Evolutionary conservation across 2,113 vertebrate species (phyloP).

Genomic region (Tachysurus fulvidraco): DNA sequence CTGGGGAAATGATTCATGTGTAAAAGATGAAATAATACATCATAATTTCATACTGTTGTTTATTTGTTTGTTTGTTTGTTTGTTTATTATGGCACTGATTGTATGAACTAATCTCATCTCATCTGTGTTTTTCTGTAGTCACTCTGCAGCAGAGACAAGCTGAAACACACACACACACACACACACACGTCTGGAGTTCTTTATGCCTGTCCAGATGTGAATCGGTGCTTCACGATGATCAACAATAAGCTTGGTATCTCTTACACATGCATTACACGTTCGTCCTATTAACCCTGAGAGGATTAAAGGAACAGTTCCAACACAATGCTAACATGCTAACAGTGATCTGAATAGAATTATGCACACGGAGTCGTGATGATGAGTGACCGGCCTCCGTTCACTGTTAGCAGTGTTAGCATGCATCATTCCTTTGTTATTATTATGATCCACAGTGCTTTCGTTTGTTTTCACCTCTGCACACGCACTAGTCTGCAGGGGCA

Average conservation of each 20-base stretch:
- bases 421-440: not conserved
- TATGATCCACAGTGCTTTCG: not conserved
- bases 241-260: not conserved
- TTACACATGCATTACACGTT: not conserved
- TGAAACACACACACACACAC: conserved; percentile 25
- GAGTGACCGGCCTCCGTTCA: not conserved
- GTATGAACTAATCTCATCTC: not conserved
- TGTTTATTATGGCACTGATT: not conserved
- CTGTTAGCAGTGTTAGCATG: not conserved
- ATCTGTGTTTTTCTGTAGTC: conserved; percentile 10
- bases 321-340: not conserved
- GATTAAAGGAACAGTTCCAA: not conserved
- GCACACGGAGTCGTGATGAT: not conserved
- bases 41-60: not conserved
- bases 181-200: conserved; percentile 11
- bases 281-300: not conserved
- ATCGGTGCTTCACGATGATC: conserved; percentile 15
- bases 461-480: not conserved
- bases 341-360: not conserved
- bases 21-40: not conserved
- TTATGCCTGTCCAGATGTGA: conserved; percentile 3
- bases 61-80: not conserved
- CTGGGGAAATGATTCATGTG: not conserved
- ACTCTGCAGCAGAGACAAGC: not conserved
- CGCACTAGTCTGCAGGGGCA: no score